phyloP scores from a whole-genome alignment of 2,113 vertebrate genomes.

The Fregetta grallaria region DNA sequence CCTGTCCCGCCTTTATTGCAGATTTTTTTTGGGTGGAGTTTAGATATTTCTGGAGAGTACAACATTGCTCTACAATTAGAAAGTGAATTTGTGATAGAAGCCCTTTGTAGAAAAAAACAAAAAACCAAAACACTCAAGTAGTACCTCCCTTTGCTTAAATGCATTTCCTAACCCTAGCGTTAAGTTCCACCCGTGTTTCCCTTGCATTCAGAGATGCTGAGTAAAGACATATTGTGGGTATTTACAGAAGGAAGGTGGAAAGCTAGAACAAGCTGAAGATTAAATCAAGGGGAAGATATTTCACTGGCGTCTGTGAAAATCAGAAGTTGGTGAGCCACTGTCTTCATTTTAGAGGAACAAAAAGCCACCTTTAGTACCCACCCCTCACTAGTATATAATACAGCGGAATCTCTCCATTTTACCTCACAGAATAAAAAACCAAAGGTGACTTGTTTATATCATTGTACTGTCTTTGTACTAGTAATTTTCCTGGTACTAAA shows the following conservation, averaged over 20 bases:
- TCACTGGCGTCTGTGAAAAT: neutral
- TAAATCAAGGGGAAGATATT: neutral
- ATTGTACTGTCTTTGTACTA: neutral
- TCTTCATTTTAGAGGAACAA: neutral
- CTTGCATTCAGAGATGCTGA: neutral
- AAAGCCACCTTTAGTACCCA: neutral
- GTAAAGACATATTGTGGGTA: neutral
- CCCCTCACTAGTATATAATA: neutral
- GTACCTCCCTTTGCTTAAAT: neutral
- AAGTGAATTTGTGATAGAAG: neutral
- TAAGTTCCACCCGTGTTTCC: neutral
- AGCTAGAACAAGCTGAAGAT: neutral
- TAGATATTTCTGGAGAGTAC: neutral
- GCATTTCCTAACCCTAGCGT: neutral
- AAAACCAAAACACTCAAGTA: neutral
- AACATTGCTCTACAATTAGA: neutral
- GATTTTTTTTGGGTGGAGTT: neutral
- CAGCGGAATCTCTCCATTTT: neutral
- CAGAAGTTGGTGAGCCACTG: neutral
- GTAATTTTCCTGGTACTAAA: neutral
- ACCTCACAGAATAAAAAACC: neutral
- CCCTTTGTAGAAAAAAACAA: neutral
- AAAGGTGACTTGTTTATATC: neutral
- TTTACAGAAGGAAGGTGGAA: neutral
- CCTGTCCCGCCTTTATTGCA: neutral